Percentiles rank a stretch among this genome's conserved stretches.
These are phyloP conservation scores for Pycnonotus jocosus DNA, from an alignment of 2,113 vertebrate genomes.

Conservation along the genomic window DNA sequence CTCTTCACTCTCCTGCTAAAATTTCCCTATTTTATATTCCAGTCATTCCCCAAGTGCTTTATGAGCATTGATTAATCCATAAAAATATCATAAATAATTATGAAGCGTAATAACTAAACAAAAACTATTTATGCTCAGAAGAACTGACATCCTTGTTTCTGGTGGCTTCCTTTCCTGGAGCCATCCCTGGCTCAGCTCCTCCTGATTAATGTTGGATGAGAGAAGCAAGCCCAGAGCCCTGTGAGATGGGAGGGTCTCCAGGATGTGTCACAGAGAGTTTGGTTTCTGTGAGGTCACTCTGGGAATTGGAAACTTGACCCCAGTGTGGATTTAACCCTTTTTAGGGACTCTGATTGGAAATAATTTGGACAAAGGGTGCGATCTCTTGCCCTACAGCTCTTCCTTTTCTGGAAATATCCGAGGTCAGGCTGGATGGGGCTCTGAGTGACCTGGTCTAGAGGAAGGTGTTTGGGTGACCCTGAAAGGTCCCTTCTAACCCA, in stretches of 20 bases:
- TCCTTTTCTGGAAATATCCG: neutral
- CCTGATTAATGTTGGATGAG: neutral
- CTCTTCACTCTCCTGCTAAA: neutral
- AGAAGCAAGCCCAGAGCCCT: neutral
- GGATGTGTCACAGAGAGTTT: neutral
- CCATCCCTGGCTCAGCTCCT: neutral
- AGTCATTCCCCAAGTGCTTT: neutral
- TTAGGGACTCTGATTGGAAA: neutral
- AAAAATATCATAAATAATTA: conserved; percentile 57
- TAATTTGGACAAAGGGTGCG: neutral
- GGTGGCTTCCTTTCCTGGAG: neutral
- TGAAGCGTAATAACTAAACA: conserved; percentile 43
- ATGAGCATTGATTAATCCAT: conserved; percentile 49
- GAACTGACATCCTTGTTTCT: neutral
- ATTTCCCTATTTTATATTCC: neutral
- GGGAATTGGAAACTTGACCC: neutral
- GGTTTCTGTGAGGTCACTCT: neutral
- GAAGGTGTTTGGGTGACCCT: neutral
- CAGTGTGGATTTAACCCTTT: accelerated
- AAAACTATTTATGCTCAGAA: neutral
- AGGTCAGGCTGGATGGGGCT: neutral
- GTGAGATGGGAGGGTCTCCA: neutral
- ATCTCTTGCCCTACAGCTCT: accelerated
- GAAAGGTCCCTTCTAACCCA: neutral
- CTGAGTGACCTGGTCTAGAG: neutral